These are phyloP conservation scores for Lasioglossum figueresi DNA, from an alignment of 2,888 invertebrate species.

Conservation along the genomic window DNA sequence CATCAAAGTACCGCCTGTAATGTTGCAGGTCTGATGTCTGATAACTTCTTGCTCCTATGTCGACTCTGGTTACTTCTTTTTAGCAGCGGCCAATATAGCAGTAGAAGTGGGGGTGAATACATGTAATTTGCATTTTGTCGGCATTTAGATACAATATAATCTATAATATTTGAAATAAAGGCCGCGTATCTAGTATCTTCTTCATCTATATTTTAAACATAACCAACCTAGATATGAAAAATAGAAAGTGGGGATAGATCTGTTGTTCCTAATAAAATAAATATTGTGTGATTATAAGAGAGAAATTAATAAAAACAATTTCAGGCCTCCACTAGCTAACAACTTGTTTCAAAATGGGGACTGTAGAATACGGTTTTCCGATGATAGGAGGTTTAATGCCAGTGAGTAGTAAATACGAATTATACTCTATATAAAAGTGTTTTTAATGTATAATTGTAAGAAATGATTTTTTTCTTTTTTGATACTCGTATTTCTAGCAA, in stretches of 20 bases:
- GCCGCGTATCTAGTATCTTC: slow-evolving; percentile 33
- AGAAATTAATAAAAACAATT: slow-evolving; percentile 16
- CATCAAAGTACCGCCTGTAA: too few species aligned
- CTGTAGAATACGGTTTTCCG: slow-evolving; percentile 91
- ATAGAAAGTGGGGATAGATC: slow-evolving; percentile 35
- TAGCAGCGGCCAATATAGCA: slow-evolving; percentile 1
- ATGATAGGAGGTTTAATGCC: slow-evolving; percentile 94
- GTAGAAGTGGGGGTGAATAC: slow-evolving; percentile 5
- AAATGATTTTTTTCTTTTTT: not conserved
- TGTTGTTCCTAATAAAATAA: slow-evolving; percentile 28
- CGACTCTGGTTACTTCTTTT: not conserved
- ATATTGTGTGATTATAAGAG: slow-evolving; percentile 6
- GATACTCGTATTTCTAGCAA: slow-evolving; percentile 86
- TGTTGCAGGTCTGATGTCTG: not conserved
- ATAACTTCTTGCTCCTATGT: not conserved
- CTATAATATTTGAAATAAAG: not conserved
- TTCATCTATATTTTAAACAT: slow-evolving; percentile 52
- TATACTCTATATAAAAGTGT: not conserved
- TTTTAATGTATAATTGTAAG: not conserved
- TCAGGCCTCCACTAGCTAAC: not conserved
- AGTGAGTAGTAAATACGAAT: slow-evolving; percentile 86
- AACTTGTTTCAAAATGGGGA: slow-evolving; percentile 84
- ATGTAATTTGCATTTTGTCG: slow-evolving; percentile 5
- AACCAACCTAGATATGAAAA: slow-evolving; percentile 53
- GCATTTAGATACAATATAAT: not conserved